These are phyloP conservation scores for Corapipo altera DNA, from an alignment of 2,113 vertebrate genomes.

Conservation along the genomic window DNA sequence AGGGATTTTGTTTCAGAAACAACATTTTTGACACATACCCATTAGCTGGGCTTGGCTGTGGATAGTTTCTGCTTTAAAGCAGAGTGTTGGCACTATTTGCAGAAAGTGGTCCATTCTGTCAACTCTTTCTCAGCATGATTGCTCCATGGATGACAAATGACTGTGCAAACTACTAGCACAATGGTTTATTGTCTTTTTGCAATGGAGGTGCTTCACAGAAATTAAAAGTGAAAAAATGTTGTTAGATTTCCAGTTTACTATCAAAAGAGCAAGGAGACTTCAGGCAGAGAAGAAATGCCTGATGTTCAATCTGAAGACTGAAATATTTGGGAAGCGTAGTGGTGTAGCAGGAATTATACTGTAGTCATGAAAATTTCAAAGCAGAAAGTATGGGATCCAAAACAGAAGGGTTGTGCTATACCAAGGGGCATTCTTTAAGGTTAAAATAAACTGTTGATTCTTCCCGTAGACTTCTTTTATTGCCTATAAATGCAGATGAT, in stretches of 20 bases:
- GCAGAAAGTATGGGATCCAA: neutral
- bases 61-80: slow-evolving; percentile 15
- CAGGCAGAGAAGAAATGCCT: neutral
- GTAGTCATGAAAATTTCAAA: neutral
- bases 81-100: slow-evolving; percentile 13
- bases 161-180: slow-evolving; percentile 25
- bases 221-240: slow-evolving; percentile 46
- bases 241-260: neutral
- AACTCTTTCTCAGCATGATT: slow-evolving; percentile 44
- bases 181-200: slow-evolving; percentile 40
- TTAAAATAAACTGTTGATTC: neutral
- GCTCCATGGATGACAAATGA: slow-evolving; percentile 49
- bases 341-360: neutral
- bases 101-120: slow-evolving; percentile 45
- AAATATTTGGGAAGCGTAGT: neutral
- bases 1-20: slow-evolving; percentile 42
- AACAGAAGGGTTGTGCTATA: neutral
- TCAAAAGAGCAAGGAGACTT: neutral
- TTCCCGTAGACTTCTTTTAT: neutral
- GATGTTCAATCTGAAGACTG: neutral
- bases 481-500: neutral
- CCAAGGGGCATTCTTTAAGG: neutral
- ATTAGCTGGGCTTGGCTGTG: slow-evolving; percentile 23
- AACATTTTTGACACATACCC: slow-evolving; percentile 40
- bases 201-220: neutral